Evolutionary conservation across 2,113 vertebrate species (phyloP).

Genomic region (Dromaius novaehollandiae): DNA sequence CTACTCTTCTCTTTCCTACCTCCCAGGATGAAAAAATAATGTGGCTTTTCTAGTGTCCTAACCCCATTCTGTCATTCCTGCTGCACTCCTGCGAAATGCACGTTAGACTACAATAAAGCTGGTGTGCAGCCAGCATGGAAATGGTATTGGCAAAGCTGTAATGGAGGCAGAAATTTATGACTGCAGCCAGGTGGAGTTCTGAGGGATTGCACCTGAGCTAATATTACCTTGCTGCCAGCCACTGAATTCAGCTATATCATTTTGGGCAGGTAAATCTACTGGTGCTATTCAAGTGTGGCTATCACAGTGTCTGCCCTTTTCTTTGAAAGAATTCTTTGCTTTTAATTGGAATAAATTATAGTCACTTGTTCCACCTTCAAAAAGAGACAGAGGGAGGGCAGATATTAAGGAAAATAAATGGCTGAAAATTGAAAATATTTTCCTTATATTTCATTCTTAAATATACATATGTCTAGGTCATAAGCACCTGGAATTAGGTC

Average conservation of each 20-base stretch:
- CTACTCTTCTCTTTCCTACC: background rate
- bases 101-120: conserved; percentile 77
- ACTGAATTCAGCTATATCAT: background rate
- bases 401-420: background rate
- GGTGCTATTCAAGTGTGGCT: background rate
- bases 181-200: conserved; percentile 65
- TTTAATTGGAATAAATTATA: conserved; percentile 44
- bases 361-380: conserved; percentile 9
- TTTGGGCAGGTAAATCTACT: background rate
- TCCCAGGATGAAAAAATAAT: conserved; percentile 40
- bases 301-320: background rate
- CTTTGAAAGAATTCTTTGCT: conserved; percentile 9
- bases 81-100: conserved; percentile 72
- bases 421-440: background rate
- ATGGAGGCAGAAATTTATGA: conserved; percentile 80
- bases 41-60: conserved; percentile 75
- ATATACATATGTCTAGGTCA: background rate
- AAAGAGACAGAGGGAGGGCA: background rate
- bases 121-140: conserved; percentile 78
- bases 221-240: conserved; percentile 61
- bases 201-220: conserved; percentile 67
- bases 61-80: conserved; percentile 87
- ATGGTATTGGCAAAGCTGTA: conserved; percentile 79
- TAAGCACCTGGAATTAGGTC: background rate
- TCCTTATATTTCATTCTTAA: background rate